Evolutionary conservation across 2,888 invertebrate genomes (phyloP).

Genomic region (Poecilobothrus nobilitatus): DNA sequence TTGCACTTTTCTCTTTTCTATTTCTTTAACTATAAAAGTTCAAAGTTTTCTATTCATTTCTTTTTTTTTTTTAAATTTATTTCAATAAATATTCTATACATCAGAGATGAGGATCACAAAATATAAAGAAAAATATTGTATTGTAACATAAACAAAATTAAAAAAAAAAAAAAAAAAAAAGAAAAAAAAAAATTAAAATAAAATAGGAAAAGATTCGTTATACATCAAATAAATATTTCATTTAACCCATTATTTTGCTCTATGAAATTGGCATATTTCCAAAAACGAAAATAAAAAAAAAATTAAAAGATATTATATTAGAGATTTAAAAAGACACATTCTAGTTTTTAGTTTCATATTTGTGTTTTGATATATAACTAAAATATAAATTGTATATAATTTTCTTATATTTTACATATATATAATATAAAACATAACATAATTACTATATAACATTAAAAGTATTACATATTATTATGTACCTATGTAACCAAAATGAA

Average conservation of each 20-base stretch:
- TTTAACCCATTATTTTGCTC: conserved; percentile 4
- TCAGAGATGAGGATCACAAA: no score
- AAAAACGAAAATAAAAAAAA: not conserved
- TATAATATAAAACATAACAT: not conserved
- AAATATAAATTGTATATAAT: no score
- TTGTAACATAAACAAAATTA: not conserved
- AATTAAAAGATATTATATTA: not conserved
- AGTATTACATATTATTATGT: not conserved
- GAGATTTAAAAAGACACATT: not conserved
- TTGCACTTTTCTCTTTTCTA: no score
- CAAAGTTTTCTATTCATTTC: no score
- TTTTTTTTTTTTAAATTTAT: no score
- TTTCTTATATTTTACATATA: no score
- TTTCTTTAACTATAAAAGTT: no score
- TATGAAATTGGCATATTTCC: not conserved
- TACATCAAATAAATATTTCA: not conserved
- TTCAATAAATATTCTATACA: no score
- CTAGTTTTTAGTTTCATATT: not conserved
- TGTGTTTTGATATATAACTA: no score
- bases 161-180: not conserved
- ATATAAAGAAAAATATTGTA: not conserved
- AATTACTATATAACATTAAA: not conserved
- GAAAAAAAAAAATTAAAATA: not conserved
- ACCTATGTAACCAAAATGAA: not conserved
- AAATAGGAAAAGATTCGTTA: not conserved